phyloP scores from a whole-genome alignment of 2,797 vertebrate species.

The Pseudochaenichthys georgianus region DNA sequence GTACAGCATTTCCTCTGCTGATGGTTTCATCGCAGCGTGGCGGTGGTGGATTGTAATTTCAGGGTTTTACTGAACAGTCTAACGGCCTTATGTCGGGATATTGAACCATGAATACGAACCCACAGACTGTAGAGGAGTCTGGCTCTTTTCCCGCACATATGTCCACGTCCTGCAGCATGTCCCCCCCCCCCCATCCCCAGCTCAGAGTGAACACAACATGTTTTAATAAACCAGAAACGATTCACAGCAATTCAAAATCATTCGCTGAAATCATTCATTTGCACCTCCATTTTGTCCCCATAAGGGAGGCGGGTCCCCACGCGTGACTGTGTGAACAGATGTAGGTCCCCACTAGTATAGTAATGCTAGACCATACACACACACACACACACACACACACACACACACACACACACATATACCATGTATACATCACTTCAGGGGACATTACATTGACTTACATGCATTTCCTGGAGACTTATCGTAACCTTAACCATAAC shows the following conservation, averaged over 20 bases:
- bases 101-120: constrained; percentile 37
- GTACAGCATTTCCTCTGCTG: constrained; percentile 66
- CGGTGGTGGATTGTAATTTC: constrained; percentile 41
- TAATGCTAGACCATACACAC: too few species aligned
- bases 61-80: constrained; percentile 39
- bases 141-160: constrained; percentile 7
- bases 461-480: too few species aligned
- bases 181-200: neutral
- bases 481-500: too few species aligned
- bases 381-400: too few species aligned
- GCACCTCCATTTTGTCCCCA: too few species aligned
- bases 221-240: constrained; percentile 25
- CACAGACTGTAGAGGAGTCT: neutral
- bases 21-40: constrained; percentile 53
- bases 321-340: too few species aligned
- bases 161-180: constrained; percentile 18
- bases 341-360: too few species aligned
- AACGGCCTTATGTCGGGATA: constrained; percentile 31
- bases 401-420: too few species aligned
- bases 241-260: constrained; percentile 8
- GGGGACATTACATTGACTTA: too few species aligned
- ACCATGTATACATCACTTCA: too few species aligned
- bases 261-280: constrained; percentile 12
- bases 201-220: constrained; percentile 11
- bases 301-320: too few species aligned